These are phyloP conservation scores for Parotocinclus haroldoi DNA, from an alignment of 2,797 vertebrate genomes.

Conservation along the genomic window DNA sequence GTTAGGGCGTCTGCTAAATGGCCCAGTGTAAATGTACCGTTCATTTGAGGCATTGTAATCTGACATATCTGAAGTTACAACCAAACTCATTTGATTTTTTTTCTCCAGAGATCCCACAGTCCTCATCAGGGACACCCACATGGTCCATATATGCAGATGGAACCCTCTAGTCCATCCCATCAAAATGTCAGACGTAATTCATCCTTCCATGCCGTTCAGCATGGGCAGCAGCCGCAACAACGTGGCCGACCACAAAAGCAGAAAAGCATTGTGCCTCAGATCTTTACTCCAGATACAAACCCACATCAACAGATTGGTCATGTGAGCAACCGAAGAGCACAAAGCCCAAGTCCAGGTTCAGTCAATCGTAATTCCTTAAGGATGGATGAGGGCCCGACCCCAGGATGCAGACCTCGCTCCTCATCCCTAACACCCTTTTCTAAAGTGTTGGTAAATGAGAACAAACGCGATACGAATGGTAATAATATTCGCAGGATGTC, in stretches of 20 bases:
- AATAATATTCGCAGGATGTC: neutral
- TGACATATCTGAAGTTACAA: too few relatives aligned
- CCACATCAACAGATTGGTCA: slow-evolving; percentile 37
- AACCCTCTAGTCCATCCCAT: slow-evolving; percentile 64
- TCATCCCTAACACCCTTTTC: slow-evolving; percentile 51
- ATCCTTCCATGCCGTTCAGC: slow-evolving; percentile 86
- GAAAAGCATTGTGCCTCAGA: slow-evolving; percentile 16
- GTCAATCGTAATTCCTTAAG: slow-evolving; percentile 24
- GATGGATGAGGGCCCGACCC: neutral
- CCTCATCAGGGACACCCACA: too few relatives aligned
- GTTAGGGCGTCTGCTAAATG: too few relatives aligned
- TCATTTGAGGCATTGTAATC: too few relatives aligned
- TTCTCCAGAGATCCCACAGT: slow-evolving; percentile 79
- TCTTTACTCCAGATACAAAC: slow-evolving; percentile 56
- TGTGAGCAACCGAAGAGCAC: slow-evolving; percentile 16
- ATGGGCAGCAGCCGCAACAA: slow-evolving; percentile 48
- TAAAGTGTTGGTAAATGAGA: slow-evolving; percentile 44
- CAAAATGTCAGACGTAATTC: slow-evolving; percentile 56
- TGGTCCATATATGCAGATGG: too few relatives aligned
- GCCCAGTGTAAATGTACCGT: too few relatives aligned
- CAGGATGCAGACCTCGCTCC: neutral
- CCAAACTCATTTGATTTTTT: too few relatives aligned
- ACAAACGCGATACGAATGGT: neutral
- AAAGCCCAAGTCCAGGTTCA: slow-evolving; percentile 41
- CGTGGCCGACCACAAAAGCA: neutral